Percentiles rank a stretch among this genome's conserved stretches.
phyloP scores from a whole-genome alignment of 2,888 invertebrate genomes.

The Cataglyphis cursor region DNA sequence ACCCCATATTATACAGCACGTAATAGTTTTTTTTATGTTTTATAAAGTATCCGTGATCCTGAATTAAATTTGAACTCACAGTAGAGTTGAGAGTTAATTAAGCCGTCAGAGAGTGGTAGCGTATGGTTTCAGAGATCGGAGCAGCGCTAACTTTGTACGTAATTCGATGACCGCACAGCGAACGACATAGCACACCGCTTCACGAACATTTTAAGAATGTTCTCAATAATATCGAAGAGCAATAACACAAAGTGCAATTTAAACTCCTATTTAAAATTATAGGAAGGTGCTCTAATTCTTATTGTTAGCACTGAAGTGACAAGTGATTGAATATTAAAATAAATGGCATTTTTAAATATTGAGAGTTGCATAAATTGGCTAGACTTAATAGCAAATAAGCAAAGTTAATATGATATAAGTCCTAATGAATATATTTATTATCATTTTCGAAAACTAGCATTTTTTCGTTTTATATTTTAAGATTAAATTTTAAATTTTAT shows the following conservation, averaged over 20 bases:
- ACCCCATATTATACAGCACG: background rate
- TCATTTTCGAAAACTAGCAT: background rate
- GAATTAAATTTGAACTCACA: conserved; percentile 33
- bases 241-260: background rate
- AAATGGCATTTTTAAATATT: background rate
- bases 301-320: background rate
- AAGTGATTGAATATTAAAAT: background rate
- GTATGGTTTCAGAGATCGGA: conserved; percentile 32
- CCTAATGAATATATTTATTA: background rate
- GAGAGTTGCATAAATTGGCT: background rate
- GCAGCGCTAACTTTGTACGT: conserved; percentile 32
- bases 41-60: background rate
- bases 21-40: background rate
- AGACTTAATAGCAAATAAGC: background rate
- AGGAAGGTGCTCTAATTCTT: background rate
- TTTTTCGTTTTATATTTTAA: background rate
- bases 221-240: conserved; percentile 1
- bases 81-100: conserved; percentile 30
- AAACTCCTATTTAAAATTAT: background rate
- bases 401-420: background rate
- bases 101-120: conserved; percentile 16
- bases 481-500: background rate
- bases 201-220: conserved; percentile 16
- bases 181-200: background rate
- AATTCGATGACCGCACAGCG: conserved; percentile 36